Percentiles rank a stretch among this genome's conserved stretches.
phyloP scores from a whole-genome alignment of 2,888 invertebrate genomes.

The Netelia melanura region DNA sequence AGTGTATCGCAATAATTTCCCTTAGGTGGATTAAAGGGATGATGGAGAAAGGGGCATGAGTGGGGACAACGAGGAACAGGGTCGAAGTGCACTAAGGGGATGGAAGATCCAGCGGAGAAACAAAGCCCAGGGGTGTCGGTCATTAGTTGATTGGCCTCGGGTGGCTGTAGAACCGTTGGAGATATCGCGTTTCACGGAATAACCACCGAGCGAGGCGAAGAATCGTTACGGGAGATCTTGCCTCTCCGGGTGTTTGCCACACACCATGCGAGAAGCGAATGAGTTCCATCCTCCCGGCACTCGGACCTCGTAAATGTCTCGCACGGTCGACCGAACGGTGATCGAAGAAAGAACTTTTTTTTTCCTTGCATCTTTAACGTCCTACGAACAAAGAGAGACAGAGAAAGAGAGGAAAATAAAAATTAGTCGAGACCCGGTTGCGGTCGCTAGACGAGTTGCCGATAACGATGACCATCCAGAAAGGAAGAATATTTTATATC shows the following conservation, averaged over 20 bases:
- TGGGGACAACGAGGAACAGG: slow-evolving; percentile 17
- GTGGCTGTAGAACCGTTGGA: slow-evolving; percentile 36
- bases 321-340: slow-evolving; percentile 22
- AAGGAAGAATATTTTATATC: too few species aligned
- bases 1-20: slow-evolving; percentile 72
- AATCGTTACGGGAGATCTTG: slow-evolving; percentile 59
- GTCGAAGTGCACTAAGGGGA: slow-evolving; percentile 40
- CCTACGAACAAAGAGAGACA: slow-evolving; percentile 19
- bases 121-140: slow-evolving; percentile 72
- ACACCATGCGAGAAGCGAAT: slow-evolving; percentile 18
- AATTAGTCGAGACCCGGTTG: not conserved
- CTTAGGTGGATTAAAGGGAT: slow-evolving; percentile 66
- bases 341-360: slow-evolving; percentile 5
- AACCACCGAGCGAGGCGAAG: slow-evolving; percentile 60
- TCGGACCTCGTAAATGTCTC: slow-evolving; percentile 49
- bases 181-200: slow-evolving; percentile 54
- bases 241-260: slow-evolving; percentile 55
- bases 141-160: slow-evolving; percentile 77
- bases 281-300: slow-evolving; percentile 18
- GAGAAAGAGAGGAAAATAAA: not conserved
- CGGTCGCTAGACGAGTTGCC: too few species aligned
- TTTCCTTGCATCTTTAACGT: not conserved
- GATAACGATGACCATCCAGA: too few species aligned
- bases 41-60: slow-evolving; percentile 12
- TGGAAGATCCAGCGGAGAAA: slow-evolving; percentile 39